A percentile compares a stretch with the other conserved stretches of the same genome.
Evolutionary conservation across 2,113 vertebrate species (phyloP).

Genomic region (Eudyptes chrysolophus): DNA sequence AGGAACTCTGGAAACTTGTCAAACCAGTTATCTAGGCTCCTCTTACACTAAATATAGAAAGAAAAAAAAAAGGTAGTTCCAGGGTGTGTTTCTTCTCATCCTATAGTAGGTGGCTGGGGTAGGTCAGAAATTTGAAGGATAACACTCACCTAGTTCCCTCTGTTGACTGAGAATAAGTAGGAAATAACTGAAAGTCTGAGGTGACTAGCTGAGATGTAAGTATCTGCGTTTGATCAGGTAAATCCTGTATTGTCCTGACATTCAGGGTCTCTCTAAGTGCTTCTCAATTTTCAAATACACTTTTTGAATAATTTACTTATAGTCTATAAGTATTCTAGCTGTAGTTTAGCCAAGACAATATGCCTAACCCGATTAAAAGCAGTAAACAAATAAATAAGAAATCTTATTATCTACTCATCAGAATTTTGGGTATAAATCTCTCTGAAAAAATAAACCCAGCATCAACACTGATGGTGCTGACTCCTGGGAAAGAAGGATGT

Average conservation of each 20-base stretch:
- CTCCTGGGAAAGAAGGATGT: neutral
- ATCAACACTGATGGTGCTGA: neutral
- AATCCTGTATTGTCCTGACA: neutral
- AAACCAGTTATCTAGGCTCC: neutral
- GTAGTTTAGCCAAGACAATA: neutral
- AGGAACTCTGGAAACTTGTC: neutral
- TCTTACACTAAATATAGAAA: neutral
- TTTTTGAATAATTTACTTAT: neutral
- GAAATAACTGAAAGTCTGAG: neutral
- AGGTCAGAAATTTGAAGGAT: neutral
- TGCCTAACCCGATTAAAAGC: neutral
- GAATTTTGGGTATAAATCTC: neutral
- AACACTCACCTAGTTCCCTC: neutral
- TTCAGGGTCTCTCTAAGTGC: neutral
- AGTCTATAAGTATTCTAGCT: neutral
- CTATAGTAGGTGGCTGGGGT: neutral
- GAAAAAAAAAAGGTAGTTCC: neutral
- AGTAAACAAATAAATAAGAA: neutral
- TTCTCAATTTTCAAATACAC: neutral
- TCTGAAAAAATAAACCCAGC: neutral
- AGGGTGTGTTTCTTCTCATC: neutral
- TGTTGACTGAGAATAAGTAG: neutral
- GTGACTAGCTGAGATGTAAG: neutral
- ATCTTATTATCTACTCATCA: neutral
- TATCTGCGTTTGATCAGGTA: neutral